A percentile compares a stretch with the other conserved stretches of the same genome.
phyloP scores from a whole-genome alignment of 2,888 invertebrate genomes.

The Spodoptera picta region DNA sequence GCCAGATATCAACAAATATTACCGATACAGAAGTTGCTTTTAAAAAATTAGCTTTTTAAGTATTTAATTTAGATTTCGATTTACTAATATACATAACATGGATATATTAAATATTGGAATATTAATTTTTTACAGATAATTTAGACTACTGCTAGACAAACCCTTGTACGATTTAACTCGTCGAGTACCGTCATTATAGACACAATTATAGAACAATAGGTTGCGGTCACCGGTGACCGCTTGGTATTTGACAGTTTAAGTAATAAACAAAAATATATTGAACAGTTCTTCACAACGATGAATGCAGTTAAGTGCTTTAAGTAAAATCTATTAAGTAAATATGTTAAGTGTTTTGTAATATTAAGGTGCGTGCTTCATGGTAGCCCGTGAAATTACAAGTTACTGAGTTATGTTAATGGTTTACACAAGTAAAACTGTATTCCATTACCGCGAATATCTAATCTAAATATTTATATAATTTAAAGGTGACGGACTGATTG shows the following conservation, averaged over 20 bases:
- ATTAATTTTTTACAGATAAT: slow-evolving; percentile 24
- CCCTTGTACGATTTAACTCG: slow-evolving; percentile 2
- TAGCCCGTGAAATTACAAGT: no score
- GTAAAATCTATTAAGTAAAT: slow-evolving; percentile 32
- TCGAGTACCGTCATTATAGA: no score
- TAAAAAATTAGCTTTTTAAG: slow-evolving; percentile 1
- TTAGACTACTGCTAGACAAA: slow-evolving; percentile 19
- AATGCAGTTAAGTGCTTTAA: slow-evolving; percentile 17
- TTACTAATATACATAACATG: slow-evolving; percentile 1
- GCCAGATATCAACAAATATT: slow-evolving; percentile 24
- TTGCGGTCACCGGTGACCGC: no score
- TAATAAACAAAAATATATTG: slow-evolving; percentile 5
- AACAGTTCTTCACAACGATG: slow-evolving; percentile 15
- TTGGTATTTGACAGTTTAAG: no score
- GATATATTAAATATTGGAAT: slow-evolving; percentile 22
- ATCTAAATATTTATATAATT: no score
- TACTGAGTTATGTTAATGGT: no score
- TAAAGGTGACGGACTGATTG: no score
- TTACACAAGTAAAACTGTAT: no score
- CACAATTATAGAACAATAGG: no score
- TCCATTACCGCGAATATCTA: no score
- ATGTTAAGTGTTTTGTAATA: slow-evolving; percentile 11
- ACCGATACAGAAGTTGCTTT: slow-evolving; percentile 1
- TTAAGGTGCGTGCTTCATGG: not conserved
- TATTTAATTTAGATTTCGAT: slow-evolving; percentile 18